Percentiles rank a stretch among this genome's conserved stretches.
Conservation (phyloP, 2,797 vertebrate species). For the Phrynocephalus forsythii region DNA sequence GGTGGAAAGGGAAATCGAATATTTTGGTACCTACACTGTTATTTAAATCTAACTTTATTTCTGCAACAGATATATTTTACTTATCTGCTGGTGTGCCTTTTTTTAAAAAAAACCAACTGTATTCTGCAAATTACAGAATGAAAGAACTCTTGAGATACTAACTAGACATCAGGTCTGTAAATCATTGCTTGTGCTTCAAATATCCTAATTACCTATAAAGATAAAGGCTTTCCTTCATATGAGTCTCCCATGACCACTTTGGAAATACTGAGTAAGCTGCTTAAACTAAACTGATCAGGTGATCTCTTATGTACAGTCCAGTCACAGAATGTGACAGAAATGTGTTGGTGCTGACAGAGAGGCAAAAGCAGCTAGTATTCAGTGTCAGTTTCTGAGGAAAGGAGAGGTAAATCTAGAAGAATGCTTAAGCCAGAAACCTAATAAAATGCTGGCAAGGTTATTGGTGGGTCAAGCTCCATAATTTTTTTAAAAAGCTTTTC, state of each 20-base stretch:
- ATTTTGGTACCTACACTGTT: slow-evolving; percentile 2
- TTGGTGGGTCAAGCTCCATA: neutral
- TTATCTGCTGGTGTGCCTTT: slow-evolving; percentile 19
- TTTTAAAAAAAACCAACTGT: neutral
- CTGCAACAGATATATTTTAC: slow-evolving; percentile 23
- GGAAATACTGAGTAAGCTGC: slow-evolving; percentile 46
- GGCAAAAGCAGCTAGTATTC: slow-evolving; percentile 8
- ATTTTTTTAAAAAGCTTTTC: neutral
- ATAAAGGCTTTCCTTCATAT: slow-evolving; percentile 8
- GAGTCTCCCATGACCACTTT: slow-evolving; percentile 27
- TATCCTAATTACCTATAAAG: slow-evolving; percentile 45
- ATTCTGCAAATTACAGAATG: slow-evolving; percentile 40
- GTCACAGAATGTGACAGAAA: neutral
- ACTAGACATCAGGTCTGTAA: slow-evolving; percentile 24
- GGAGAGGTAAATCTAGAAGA: neutral
- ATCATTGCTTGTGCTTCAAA: slow-evolving; percentile 32
- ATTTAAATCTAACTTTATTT: slow-evolving; percentile 31
- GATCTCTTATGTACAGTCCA: slow-evolving; percentile 24
- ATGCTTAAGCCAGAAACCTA: neutral
- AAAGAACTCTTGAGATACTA: slow-evolving; percentile 38
- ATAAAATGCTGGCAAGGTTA: rapidly evolving
- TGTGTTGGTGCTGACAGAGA: neutral
- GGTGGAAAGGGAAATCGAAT: neutral
- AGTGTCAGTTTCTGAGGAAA: neutral
- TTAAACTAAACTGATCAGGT: slow-evolving; percentile 33